Percentiles rank a stretch among this genome's conserved stretches.
Conservation (phyloP, 2,797 vertebrate genomes). For the Sebastes iracundus region DNA sequence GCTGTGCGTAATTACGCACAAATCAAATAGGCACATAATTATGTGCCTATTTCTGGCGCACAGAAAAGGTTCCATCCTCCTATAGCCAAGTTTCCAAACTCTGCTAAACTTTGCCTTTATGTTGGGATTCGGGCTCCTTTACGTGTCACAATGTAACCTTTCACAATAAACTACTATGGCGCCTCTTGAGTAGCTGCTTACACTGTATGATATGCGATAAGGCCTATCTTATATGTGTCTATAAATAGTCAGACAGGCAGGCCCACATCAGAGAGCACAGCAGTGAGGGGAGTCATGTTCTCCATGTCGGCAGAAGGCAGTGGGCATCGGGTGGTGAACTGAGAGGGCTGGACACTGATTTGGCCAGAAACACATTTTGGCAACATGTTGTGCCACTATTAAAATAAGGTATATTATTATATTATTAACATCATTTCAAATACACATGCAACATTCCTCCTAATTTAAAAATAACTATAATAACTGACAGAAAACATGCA, state of each 20-base stretch:
- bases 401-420: constrained; percentile 5
- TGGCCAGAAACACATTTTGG: constrained; percentile 30
- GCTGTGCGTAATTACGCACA: constrained; percentile 62
- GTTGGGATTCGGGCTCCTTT: not conserved
- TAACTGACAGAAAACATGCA: constrained; percentile 22
- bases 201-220: constrained; percentile 41
- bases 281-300: constrained; percentile 38
- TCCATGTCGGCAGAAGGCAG: constrained; percentile 43
- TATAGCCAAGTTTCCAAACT: constrained; percentile 31
- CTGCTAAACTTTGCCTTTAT: constrained; percentile 16
- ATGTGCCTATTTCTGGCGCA: too few species aligned
- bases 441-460: not conserved
- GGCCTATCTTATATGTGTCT: constrained; percentile 53
- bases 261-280: constrained; percentile 47
- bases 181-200: constrained; percentile 43
- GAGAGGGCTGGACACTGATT: constrained; percentile 44
- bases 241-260: constrained; percentile 62
- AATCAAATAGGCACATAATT: constrained; percentile 27
- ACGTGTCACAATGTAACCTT: constrained; percentile 17
- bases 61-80: constrained; percentile 22
- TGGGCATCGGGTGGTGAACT: constrained; percentile 46
- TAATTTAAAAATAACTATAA: not conserved
- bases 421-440: not conserved
- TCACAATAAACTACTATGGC: not conserved
- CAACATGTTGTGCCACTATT: constrained; percentile 11